Evolutionary conservation across 1,140 invertebrate genomes (phyloP), one percentile per base, ranked within the genome.

Genomic region (Trichoplusia ni): DNA sequence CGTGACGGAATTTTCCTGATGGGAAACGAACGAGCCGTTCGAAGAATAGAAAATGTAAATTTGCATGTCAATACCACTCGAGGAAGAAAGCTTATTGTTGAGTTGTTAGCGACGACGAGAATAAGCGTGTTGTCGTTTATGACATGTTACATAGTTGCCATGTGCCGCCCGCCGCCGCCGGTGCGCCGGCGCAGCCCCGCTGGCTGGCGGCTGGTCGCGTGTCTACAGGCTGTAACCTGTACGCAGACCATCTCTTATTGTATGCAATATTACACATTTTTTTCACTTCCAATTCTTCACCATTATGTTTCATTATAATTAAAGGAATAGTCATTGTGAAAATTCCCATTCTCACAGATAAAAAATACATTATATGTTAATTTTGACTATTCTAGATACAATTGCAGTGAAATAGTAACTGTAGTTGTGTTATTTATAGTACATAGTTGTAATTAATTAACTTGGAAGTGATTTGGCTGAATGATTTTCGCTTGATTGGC

Each of bases 341-440:
- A 61, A 69, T 81, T 80, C 74, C 56, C 71, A 75, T 59, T 77
- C 77, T 67, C 79, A 79, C 71, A 71, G 37, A 31, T 56, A 75
- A 77, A 74, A 79, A 77, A 67, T 53, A 64, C 75, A 76, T 79
- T 77, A 69, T 80, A 73, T 75, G 70, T 68, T 71, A 77, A 79
- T 82, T 61, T 59, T 54, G 53, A 62, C 73, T 70, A 73, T 69
- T 64, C 58, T 67, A 69, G 40, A 79, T 76, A 73, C 59, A 63
- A 64, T 71, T 67, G 49, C 29, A 31, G 46, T 46, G 44, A 61
- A 64, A 66, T 51, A 60, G 42, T 59, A 64, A 67, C 51, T 37
- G 44, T 23, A 59, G 31, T 64, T 56, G 5, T 25, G 9, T 31
- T 18, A 40, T 31, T 31, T 44, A 44, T 44, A 54, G 40, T 31